phyloP scores from a whole-genome alignment of 2,888 invertebrate genomes.

The Andrena hattorfiana region DNA sequence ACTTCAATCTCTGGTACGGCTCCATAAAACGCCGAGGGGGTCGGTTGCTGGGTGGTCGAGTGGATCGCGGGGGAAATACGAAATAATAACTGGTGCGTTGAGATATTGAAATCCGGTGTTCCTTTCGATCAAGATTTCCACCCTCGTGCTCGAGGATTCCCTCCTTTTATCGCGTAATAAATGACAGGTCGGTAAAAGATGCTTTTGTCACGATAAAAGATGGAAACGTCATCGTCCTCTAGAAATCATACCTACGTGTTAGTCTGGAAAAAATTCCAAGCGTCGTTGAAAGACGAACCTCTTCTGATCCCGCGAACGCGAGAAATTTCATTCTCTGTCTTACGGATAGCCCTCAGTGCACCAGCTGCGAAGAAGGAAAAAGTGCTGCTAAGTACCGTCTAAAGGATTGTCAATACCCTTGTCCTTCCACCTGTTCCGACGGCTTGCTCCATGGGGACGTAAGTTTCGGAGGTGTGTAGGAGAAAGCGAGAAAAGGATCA shows the following conservation, averaged over 20 bases:
- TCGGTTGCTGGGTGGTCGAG: conserved; percentile 22
- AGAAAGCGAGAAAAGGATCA: conserved; percentile 54
- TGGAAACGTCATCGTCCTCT: neutral
- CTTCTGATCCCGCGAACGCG: conserved; percentile 17
- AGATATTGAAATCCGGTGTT: conserved; percentile 20
- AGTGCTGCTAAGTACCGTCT: conserved; percentile 76
- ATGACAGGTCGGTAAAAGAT: neutral
- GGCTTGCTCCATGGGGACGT: conserved; percentile 62
- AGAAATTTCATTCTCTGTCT: conserved; percentile 38
- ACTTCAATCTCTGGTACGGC: conserved; percentile 48
- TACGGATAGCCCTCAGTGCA: neutral
- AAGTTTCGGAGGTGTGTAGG: conserved; percentile 64
- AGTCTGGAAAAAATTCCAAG: conserved; percentile 5
- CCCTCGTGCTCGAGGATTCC: neutral
- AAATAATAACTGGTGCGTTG: conserved; percentile 38
- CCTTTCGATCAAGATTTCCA: conserved; percentile 31
- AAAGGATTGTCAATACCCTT: conserved; percentile 79
- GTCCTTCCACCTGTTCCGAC: conserved; percentile 52
- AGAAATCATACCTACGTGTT: conserved; percentile 11
- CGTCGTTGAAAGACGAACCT: conserved; percentile 8
- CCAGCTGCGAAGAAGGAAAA: conserved; percentile 56
- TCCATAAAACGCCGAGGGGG: conserved; percentile 30
- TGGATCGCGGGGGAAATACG: conserved; percentile 12
- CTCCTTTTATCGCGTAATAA: neutral
- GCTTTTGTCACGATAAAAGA: neutral